A percentile compares a stretch with the other conserved stretches of the same genome.
Conservation (phyloP, 2,113 vertebrate genomes). For the Dolichallabes microphthalmus region DNA sequence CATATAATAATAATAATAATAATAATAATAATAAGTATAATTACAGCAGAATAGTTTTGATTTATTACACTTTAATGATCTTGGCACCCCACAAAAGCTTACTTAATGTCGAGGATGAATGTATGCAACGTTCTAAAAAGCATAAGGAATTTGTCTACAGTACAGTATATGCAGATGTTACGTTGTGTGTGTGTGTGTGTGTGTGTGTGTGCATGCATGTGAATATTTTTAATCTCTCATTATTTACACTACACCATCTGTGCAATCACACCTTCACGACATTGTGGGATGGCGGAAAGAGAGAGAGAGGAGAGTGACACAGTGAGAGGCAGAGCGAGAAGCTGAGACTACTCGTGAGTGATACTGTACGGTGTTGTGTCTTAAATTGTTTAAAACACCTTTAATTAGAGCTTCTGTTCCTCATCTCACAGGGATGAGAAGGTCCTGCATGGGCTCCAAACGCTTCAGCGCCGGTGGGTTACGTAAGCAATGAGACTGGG, state of each 20-base stretch:
- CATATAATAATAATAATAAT: neutral
- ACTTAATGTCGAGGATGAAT: neutral
- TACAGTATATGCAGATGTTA: neutral
- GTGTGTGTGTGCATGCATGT: neutral
- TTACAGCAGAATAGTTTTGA: neutral
- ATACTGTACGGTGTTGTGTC: constrained; percentile 12
- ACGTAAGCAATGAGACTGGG: constrained; percentile 11
- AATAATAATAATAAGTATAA: neutral
- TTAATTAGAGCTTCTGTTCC: constrained; percentile 54
- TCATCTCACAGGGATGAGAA: constrained; percentile 8
- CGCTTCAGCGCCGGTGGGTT: constrained; percentile 1
- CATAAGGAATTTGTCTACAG: neutral
- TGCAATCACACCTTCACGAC: constrained; percentile 29
- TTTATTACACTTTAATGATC: neutral
- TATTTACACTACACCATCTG: constrained; percentile 55
- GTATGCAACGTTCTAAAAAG: neutral
- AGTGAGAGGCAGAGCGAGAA: neutral
- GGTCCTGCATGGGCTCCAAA: neutral
- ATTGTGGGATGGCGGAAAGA: constrained; percentile 32
- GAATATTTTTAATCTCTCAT: neutral
- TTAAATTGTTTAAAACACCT: constrained; percentile 50
- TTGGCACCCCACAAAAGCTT: neutral
- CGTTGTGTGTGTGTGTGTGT: neutral
- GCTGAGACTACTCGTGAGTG: constrained; percentile 10
- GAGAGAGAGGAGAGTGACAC: neutral